Percentiles rank a stretch among this genome's conserved stretches.
Conservation (phyloP, 2,797 vertebrate species). For the Lagocephalus sceleratus region DNA sequence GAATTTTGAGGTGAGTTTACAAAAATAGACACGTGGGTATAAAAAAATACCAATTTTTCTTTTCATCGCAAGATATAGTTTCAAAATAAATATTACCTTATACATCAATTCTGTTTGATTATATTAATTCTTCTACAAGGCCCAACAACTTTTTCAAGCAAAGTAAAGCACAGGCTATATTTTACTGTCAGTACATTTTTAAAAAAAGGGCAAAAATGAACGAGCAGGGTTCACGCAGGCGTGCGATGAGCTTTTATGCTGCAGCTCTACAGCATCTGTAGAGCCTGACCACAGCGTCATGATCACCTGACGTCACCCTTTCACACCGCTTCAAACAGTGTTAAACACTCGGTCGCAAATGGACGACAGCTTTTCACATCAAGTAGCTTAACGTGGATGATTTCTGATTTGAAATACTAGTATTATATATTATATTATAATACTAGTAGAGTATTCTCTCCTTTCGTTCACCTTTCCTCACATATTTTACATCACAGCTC, state of each 20-base stretch:
- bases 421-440: no score
- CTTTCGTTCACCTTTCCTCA: no score
- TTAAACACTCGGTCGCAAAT: no score
- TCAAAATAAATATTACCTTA: slow-evolving; percentile 71
- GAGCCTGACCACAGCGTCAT: no score
- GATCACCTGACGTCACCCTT: no score
- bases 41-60: slow-evolving; percentile 44
- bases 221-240: slow-evolving; percentile 1
- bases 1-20: slow-evolving; percentile 42
- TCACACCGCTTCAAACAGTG: no score
- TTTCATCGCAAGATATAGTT: slow-evolving; percentile 31
- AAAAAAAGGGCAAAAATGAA: slow-evolving; percentile 15
- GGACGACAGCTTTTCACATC: no score
- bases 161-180: slow-evolving; percentile 36
- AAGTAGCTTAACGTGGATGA: no score
- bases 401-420: no score
- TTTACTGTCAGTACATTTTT: slow-evolving; percentile 6
- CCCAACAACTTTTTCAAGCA: slow-evolving; percentile 66
- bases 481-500: no score
- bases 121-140: slow-evolving; percentile 51
- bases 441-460: no score
- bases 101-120: slow-evolving; percentile 37
- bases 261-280: neutral
- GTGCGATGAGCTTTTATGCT: neutral
- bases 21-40: slow-evolving; percentile 68